Conservation (phyloP, 2,113 vertebrate genomes). For the Pachypanchax playfairii region DNA sequence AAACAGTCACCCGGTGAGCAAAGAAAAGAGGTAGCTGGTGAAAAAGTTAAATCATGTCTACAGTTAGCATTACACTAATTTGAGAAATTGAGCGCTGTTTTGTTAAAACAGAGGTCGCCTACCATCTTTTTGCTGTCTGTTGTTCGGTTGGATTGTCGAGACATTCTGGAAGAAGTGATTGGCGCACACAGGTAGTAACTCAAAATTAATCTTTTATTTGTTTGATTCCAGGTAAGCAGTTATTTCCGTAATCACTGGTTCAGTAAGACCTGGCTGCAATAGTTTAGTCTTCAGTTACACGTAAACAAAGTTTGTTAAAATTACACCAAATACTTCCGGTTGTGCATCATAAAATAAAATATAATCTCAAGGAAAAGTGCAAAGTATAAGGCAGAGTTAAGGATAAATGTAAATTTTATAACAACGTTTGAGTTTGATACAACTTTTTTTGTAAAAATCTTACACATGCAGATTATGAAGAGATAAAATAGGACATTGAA, state of each 20-base stretch:
- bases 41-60: neutral
- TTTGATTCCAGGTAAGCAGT: slow-evolving; percentile 51
- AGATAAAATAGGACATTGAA: neutral
- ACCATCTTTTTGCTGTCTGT: slow-evolving; percentile 98
- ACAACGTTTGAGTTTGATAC: neutral
- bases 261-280: neutral
- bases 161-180: slow-evolving; percentile 83
- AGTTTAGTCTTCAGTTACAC: too few relatives aligned
- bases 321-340: slow-evolving; percentile 6
- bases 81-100: slow-evolving; percentile 5
- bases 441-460: neutral
- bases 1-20: neutral
- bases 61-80: slow-evolving; percentile 33
- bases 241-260: slow-evolving; percentile 48
- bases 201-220: slow-evolving; percentile 76
- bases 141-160: slow-evolving; percentile 90
- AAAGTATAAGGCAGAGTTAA: neutral
- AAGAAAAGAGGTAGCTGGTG: neutral
- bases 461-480: neutral
- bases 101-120: slow-evolving; percentile 52
- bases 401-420: neutral
- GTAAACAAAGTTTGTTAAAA: neutral
- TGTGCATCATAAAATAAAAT: neutral
- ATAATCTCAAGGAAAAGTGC: rapidly evolving
- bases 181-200: slow-evolving; percentile 29